These are phyloP conservation scores for Mesocricetus auratus DNA, from an alignment of 2,113 vertebrate species.

Conservation along the genomic window DNA sequence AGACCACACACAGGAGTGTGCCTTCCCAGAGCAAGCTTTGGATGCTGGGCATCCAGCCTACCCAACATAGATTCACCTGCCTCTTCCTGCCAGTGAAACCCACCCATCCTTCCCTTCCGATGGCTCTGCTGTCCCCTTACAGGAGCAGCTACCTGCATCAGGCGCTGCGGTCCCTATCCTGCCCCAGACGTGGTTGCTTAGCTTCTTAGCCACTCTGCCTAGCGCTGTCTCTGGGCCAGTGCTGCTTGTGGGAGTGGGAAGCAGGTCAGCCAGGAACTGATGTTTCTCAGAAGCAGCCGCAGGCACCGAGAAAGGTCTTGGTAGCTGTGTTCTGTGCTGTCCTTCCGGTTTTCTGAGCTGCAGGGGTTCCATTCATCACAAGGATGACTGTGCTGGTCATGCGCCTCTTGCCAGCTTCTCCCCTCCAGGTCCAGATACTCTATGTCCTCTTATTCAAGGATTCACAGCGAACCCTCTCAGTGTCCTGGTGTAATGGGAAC, in stretches of 20 bases:
- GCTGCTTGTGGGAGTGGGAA: background rate
- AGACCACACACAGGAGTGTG: background rate
- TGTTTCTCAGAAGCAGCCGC: background rate
- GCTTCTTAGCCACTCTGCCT: background rate
- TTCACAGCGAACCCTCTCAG: background rate
- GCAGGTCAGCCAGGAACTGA: background rate
- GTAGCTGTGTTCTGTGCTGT: too few species aligned
- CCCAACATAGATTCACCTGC: background rate
- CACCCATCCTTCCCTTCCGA: background rate
- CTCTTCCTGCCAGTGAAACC: background rate
- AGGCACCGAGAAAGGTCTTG: background rate
- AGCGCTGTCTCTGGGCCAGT: background rate
- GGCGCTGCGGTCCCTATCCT: background rate
- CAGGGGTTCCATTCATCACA: background rate
- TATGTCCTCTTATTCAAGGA: background rate
- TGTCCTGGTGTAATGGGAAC: background rate
- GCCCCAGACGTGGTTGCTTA: too few species aligned
- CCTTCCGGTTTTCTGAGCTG: background rate
- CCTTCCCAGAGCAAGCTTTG: background rate
- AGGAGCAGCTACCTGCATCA: fast-evolving
- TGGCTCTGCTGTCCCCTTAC: background rate
- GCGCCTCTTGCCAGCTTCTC: background rate
- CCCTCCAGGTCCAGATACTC: too few species aligned
- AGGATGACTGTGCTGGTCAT: too few species aligned
- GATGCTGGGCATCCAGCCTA: background rate